Base-by-base conservation (phyloP, 1,140 invertebrate genomes). In the Ylistrum balloti region DNA sequence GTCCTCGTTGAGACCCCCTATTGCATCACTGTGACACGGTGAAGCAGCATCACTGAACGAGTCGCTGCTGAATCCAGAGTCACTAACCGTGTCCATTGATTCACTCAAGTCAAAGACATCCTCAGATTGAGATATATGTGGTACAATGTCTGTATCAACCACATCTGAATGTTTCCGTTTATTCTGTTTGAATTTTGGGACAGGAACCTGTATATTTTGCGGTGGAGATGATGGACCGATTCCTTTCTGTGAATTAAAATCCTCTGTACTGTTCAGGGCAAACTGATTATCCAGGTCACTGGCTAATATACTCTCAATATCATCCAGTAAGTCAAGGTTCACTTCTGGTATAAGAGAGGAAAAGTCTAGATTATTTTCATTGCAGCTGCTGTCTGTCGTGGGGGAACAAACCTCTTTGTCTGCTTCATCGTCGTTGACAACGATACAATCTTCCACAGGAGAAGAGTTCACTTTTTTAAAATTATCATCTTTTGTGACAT, bases 251-350 rank as follows among this genome's bases (percentile, higher is more conserved):
- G 92, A 89, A 91, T 90, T 32, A 85, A 85, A 41, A 86, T 88
- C 88, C 85, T 34, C 48, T 34, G 85, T 74, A 45, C 20, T 45
- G n/a, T 91, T 86, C 33, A 90, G 90, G 56, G 56, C 86, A 87
- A 91, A 11, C 89, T 93, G 87, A 87, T 88, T 88, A 22, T 93
- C 92, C 87, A 86, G 87, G 35, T 93, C 92, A 85, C 89, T 86
- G 88, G 92, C 91, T 28, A 93, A 88, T 33, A 93, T 91, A 35
- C 88, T 93, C 90, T 93, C 93, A 88, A 93, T 92, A 86, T 93
- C 93, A 33, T 93, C 91, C 32, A 93, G 87, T 15, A 93, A 90
- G 45, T 93, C 93, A 85, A 93, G 86, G 87, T 93, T 93, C n/a
- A 93, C 91, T 34, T 93, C 91, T 7, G 87, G 35, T 13, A 92